These are phyloP conservation scores for Reinhardtius hippoglossoides DNA, from an alignment of 2,113 vertebrate species.

Conservation along the genomic window DNA sequence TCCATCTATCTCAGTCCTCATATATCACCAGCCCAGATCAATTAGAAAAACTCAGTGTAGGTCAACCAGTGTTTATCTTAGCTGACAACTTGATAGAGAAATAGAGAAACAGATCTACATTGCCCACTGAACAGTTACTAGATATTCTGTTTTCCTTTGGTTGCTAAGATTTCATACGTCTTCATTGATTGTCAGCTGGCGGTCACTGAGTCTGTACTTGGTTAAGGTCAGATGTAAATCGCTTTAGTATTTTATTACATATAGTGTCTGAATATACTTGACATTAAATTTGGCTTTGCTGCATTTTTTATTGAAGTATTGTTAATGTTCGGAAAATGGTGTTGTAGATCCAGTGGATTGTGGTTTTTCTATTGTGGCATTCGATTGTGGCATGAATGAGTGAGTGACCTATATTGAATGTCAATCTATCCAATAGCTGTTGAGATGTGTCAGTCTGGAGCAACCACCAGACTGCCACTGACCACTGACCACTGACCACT, in stretches of 20 bases:
- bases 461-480: too few species aligned
- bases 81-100: constrained; percentile 41
- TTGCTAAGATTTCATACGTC: constrained; percentile 55
- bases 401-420: too few species aligned
- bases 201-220: constrained; percentile 45
- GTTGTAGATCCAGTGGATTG: too few species aligned
- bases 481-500: too few species aligned
- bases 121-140: constrained; percentile 35
- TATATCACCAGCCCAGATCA: constrained; percentile 41
- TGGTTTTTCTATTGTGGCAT: too few species aligned
- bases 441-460: too few species aligned
- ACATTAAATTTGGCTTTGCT: too few species aligned
- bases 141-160: constrained; percentile 57
- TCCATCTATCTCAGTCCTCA: constrained; percentile 41
- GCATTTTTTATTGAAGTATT: neutral
- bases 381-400: too few species aligned
- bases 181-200: constrained; percentile 21
- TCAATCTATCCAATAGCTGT: too few species aligned
- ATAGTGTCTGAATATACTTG: too few species aligned
- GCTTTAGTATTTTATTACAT: constrained; percentile 17
- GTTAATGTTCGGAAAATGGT: neutral
- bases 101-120: constrained; percentile 29
- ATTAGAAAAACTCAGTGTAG: constrained; percentile 7
- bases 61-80: constrained; percentile 31
- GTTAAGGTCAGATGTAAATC: constrained; percentile 54